These are phyloP conservation scores for Rutpela maculata DNA, from an alignment of 2,888 invertebrate species.

Conservation along the genomic window DNA sequence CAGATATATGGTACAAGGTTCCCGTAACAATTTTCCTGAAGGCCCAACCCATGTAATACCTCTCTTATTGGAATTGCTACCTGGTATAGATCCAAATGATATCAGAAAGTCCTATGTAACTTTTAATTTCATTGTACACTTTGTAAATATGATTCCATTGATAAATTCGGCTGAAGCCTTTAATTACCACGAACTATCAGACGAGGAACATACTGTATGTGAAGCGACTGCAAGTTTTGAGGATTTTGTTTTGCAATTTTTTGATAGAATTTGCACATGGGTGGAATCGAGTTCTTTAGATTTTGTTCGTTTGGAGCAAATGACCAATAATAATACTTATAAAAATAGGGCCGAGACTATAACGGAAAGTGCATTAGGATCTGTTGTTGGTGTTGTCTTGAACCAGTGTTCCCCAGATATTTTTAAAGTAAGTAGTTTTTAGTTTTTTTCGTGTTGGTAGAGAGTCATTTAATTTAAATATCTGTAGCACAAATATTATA, in stretches of 20 bases:
- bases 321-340: slow-evolving; percentile 75
- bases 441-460: background rate
- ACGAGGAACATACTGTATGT: slow-evolving; percentile 85
- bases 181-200: slow-evolving; percentile 81
- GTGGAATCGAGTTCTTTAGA: slow-evolving; percentile 84
- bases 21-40: slow-evolving; percentile 79
- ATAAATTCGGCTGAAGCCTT: slow-evolving; percentile 89
- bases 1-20: slow-evolving; percentile 74
- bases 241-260: slow-evolving; percentile 90
- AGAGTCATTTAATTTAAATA: no score
- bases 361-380: slow-evolving; percentile 82
- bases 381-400: slow-evolving; percentile 82
- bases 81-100: slow-evolving; percentile 95
- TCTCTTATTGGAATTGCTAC: slow-evolving; percentile 85
- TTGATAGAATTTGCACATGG: slow-evolving; percentile 85
- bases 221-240: slow-evolving; percentile 91
- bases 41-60: slow-evolving; percentile 90
- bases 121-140: slow-evolving; percentile 86
- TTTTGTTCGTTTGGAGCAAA: slow-evolving; percentile 80
- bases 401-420: slow-evolving; percentile 83
- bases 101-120: slow-evolving; percentile 84
- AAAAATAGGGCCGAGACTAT: slow-evolving; percentile 84
- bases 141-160: slow-evolving; percentile 86
- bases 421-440: slow-evolving; percentile 72
- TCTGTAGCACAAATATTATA: no score